Evolutionary conservation across 2,113 vertebrate species (phyloP), one percentile per base, ranked within the genome.

Genomic region (Murina feae): DNA sequence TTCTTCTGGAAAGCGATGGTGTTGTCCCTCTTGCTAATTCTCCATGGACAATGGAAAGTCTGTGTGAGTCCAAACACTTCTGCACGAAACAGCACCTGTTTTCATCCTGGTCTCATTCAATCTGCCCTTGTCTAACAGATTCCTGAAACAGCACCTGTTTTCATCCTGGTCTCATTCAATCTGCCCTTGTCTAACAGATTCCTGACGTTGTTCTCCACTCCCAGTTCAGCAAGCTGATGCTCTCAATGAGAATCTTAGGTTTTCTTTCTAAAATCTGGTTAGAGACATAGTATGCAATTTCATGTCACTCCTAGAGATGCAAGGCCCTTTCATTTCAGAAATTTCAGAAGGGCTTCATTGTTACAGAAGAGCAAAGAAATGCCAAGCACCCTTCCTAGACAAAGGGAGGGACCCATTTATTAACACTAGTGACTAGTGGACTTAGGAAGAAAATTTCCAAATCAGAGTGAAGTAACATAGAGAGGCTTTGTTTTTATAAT

Each of bases 21-120:
- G 4, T 8, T 30, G 28, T 63, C n/a, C n/a, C n/a, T n/a, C 47
- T n/a, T 51, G 17, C 37, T 42, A 13, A 23, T 21, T 51, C 25
- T 12, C 35, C 2, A 4, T 0, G 21, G 35, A 18, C 6, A 1
- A n/a, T n/a, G n/a, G n/a, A n/a, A n/a, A 9, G 3, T 16, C 35
- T 58, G 69, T 42, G 37, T 8, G 1, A 8, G 17, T 7, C 9
- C 16, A 55, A 18, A 10, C 39, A 30, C 6, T 12, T 13, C 10
- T 25, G 21, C 2, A 5, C 14, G 32, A 58, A 47, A 42, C 7
- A 30, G 2, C 37, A 1, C 4, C 9, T 21, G 13, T 3, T 11
- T 13, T 78, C 63, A 1, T 11, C 3, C 20, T 17, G 32, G 51
- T 58, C 49, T 44, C 44, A 25, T 14, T 39, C 68, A 23, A 32